These are phyloP conservation scores for Oncorhynchus tshawytscha DNA, from an alignment of 2,113 vertebrate genomes.

Conservation along the genomic window DNA sequence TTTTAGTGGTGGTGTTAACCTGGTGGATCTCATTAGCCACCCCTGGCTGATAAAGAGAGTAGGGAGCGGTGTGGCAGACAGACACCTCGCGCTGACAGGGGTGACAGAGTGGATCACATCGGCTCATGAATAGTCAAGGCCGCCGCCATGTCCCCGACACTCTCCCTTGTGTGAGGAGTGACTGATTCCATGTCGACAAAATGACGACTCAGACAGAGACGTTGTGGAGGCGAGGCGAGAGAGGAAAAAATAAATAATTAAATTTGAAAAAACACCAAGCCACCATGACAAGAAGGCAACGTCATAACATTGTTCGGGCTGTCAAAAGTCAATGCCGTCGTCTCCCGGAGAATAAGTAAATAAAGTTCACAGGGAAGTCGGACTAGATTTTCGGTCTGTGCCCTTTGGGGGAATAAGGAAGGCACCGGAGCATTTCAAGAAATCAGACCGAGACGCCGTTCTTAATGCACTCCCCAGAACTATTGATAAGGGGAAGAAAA, in stretches of 20 bases:
- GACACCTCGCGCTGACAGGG: conserved; percentile 67
- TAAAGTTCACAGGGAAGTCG: conserved; percentile 46
- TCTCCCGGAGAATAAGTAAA: conserved; percentile 66
- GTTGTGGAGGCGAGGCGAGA: conserved; percentile 47
- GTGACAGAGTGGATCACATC: conserved; percentile 71
- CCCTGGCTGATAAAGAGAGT: conserved; percentile 71
- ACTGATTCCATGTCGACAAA: conserved; percentile 71
- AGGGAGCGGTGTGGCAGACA: conserved; percentile 58
- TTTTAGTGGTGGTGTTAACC: conserved; percentile 72
- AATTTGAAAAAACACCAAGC: conserved; percentile 26
- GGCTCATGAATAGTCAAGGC: conserved; percentile 74
- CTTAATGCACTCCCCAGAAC: conserved; percentile 64
- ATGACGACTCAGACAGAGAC: conserved; percentile 62
- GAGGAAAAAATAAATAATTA: not conserved
- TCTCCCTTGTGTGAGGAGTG: conserved; percentile 56
- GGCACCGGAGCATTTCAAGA: conserved; percentile 53
- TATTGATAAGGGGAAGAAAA: conserved; percentile 54
- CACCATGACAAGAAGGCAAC: conserved; percentile 59
- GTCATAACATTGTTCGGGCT: conserved; percentile 66
- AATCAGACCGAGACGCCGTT: conserved; percentile 56
- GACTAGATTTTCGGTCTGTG: conserved; percentile 48
- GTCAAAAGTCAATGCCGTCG: conserved; percentile 55
- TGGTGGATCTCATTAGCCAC: conserved; percentile 72
- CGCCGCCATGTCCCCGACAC: conserved; percentile 57
- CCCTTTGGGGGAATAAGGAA: conserved; percentile 51